Percentiles rank a stretch among this genome's conserved stretches.
These are phyloP conservation scores for Prunella fulvescens DNA, from an alignment of 2,113 vertebrate species.

Conservation along the genomic window DNA sequence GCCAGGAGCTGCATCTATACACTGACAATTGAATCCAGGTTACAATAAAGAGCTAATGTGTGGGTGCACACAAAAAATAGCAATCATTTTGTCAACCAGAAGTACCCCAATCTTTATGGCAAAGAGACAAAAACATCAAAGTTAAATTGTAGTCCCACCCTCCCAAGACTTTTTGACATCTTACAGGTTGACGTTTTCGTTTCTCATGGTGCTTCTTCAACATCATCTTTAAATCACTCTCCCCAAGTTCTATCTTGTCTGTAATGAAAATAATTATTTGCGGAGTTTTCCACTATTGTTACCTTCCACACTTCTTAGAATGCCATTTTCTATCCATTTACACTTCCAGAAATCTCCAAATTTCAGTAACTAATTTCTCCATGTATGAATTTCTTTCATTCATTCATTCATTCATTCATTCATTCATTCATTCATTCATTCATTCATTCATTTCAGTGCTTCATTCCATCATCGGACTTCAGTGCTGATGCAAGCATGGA, in stretches of 20 bases:
- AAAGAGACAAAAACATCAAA: background rate
- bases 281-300: background rate
- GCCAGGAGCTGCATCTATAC: background rate
- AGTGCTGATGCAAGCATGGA: background rate
- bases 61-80: background rate
- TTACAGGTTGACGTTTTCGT: slow-evolving; percentile 91
- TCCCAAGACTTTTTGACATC: background rate
- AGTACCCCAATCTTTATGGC: background rate
- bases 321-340: background rate
- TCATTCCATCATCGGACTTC: background rate
- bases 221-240: slow-evolving; percentile 87
- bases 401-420: background rate
- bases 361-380: background rate
- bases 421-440: background rate
- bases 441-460: background rate
- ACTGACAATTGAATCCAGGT: background rate
- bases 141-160: background rate
- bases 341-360: background rate
- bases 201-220: slow-evolving; percentile 91
- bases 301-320: background rate
- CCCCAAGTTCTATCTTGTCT: slow-evolving; percentile 91
- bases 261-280: slow-evolving; percentile 8
- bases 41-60: background rate
- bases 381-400: background rate
- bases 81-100: background rate